Base-by-base conservation (phyloP, 2,888 invertebrate species). In the Erebia epiphron region DNA sequence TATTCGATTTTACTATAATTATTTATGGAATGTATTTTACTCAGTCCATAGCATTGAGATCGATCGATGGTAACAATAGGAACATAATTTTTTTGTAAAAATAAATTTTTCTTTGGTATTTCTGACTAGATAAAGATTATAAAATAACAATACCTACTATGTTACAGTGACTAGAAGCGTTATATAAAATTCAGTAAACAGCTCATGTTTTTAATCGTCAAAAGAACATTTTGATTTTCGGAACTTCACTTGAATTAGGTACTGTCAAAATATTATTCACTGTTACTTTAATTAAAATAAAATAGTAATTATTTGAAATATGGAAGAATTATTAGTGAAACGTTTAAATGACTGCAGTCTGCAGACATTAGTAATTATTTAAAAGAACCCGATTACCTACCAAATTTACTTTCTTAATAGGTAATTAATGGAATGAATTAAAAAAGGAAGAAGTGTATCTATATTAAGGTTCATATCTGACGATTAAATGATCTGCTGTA, bases 161-260 rank as follows among this genome's bases (percentile, higher is more conserved):
- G 16, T 35, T 54, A 65, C 9, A 35, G 43, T 41, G 64, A 65
- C 52, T 65, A 65, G 64, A 54, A 65, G 26, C 35, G 35, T 54
- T 54, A 54, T 11, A 52, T 54, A 54, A 54, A 41, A 65, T 54
- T 16, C 54, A 35, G 35, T 54, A 35, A 43, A 18, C 10, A 8
- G 16, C 13, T 18, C 13, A 11, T 54, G 18, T 65, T 18, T 35
- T 54, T 41, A 65, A 65, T 54, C 41, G 52, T 54, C 54, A 65
- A 54, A 11, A 11, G 41, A 3, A 50, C 1, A 61, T 18, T 43
- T 10, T 52, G 16, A 18, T 52, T 50, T 50, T 52, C 52, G 16
- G n/a, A 16, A 52, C 4, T 50, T n/a, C 2, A 2, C n/a, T 8
- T 52, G 8, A 16, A 2, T n/a, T 16, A n/a, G n/a, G n/a, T n/a